These are phyloP conservation scores for Manis crassicaudata DNA, from an alignment of 2,797 vertebrate genomes.

Conservation along the genomic window DNA sequence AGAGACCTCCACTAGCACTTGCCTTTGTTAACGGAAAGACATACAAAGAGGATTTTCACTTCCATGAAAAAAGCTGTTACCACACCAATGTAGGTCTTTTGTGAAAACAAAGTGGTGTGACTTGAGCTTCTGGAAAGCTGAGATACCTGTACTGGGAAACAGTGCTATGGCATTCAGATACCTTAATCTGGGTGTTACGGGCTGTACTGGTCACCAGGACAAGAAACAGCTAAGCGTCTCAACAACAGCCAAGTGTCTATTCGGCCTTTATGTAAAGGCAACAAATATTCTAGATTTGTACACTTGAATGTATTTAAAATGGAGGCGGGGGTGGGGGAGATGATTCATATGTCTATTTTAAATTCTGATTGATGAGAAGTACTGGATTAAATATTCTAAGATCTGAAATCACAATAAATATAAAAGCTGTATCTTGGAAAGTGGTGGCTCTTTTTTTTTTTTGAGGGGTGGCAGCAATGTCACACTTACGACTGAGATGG, in stretches of 20 bases:
- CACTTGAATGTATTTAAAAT: background rate
- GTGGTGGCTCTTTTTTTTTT: background rate
- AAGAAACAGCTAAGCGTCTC: background rate
- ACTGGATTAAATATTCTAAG: background rate
- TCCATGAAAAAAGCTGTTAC: no score
- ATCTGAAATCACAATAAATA: constrained; percentile 10
- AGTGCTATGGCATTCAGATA: background rate
- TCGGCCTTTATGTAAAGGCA: background rate
- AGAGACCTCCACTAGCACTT: background rate
- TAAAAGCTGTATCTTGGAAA: background rate
- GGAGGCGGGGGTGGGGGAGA: background rate
- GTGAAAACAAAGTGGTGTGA: rapidly evolving
- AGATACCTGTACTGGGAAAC: background rate
- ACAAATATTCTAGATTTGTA: background rate
- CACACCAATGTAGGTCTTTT: no score
- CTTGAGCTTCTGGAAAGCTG: no score
- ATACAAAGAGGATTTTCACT: no score
- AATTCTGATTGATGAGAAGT: background rate
- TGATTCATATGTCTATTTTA: background rate
- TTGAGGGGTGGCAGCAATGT: background rate
- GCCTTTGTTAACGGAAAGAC: no score
- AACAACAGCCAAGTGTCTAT: background rate
- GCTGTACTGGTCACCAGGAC: background rate
- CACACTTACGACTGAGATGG: background rate
- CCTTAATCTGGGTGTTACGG: no score